These are phyloP conservation scores for Puma concolor DNA, from an alignment of 2,113 vertebrate species.

Conservation along the genomic window DNA sequence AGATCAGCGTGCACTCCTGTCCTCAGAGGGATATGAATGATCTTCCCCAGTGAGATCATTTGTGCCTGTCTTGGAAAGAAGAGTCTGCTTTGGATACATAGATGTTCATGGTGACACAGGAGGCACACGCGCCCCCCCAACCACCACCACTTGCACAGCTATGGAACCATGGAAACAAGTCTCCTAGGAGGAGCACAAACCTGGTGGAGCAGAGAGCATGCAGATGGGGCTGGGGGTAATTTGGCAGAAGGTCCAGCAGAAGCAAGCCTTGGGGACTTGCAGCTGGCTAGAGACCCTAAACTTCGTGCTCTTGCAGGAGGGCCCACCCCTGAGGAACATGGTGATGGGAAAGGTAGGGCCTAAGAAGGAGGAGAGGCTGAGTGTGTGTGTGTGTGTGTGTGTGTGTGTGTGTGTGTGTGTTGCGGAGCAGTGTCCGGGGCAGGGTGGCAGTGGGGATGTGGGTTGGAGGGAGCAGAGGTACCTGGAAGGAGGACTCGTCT, in stretches of 20 bases:
- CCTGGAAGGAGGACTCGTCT: neutral
- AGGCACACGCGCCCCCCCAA: fast-evolving
- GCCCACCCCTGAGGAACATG: neutral
- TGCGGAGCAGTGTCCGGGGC: fast-evolving
- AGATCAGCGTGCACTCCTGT: neutral
- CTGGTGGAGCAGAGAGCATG: neutral
- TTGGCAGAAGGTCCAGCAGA: neutral
- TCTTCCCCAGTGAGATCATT: neutral
- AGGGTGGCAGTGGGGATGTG: no score
- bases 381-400: fast-evolving
- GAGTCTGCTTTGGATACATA: neutral
- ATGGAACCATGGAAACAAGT: neutral
- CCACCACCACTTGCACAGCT: no score
- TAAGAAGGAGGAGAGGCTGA: no score
- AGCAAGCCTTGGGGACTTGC: fast-evolving
- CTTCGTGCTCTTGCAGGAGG: neutral
- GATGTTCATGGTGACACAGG: neutral
- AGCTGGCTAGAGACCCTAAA: neutral
- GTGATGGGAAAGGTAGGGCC: neutral
- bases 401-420: fast-evolving
- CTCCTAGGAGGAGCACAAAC: neutral
- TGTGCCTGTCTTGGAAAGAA: neutral
- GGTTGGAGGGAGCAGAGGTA: neutral
- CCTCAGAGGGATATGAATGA: neutral
- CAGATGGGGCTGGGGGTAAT: neutral